Evolutionary conservation across 2,888 invertebrate genomes (phyloP).

Genomic region (Archaeoteleia sp.): DNA sequence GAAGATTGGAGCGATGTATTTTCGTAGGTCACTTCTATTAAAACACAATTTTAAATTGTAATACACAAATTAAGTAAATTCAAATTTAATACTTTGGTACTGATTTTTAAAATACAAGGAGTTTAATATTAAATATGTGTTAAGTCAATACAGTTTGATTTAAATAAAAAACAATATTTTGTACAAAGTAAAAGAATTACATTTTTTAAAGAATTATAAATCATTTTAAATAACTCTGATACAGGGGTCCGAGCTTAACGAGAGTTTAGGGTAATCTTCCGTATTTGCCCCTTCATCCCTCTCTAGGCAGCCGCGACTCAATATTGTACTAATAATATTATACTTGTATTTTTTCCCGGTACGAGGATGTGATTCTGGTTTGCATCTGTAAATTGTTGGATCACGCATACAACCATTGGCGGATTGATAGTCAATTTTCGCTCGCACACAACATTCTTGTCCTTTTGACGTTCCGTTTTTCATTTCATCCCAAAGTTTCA

Average conservation of each 20-base stretch:
- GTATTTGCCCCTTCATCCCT: no score
- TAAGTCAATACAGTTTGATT: no score
- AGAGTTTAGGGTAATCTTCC: no score
- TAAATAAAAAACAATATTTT: no score
- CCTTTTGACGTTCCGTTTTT: constrained; percentile 86
- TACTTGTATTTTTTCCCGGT: constrained; percentile 97
- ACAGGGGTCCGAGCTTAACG: no score
- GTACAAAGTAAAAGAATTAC: no score
- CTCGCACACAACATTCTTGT: constrained; percentile 93
- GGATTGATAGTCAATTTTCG: constrained; percentile 98
- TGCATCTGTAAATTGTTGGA: constrained; percentile 98
- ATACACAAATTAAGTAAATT: background rate
- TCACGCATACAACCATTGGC: constrained; percentile 97
- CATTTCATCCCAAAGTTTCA: constrained; percentile 97
- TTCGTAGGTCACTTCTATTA: no score
- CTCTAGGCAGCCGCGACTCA: no score
- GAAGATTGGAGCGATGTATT: no score
- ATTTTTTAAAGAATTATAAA: no score
- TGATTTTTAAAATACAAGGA: background rate
- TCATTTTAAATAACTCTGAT: no score
- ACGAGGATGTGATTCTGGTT: constrained; percentile 94
- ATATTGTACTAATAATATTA: no score
- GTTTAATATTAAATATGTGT: background rate
- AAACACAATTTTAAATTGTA: constrained; percentile 17
- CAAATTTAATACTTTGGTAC: background rate